Evolutionary conservation across 1,140 invertebrate species (phyloP), one percentile per base, ranked within the genome.

Genomic region (Drosophila sucinea): DNA sequence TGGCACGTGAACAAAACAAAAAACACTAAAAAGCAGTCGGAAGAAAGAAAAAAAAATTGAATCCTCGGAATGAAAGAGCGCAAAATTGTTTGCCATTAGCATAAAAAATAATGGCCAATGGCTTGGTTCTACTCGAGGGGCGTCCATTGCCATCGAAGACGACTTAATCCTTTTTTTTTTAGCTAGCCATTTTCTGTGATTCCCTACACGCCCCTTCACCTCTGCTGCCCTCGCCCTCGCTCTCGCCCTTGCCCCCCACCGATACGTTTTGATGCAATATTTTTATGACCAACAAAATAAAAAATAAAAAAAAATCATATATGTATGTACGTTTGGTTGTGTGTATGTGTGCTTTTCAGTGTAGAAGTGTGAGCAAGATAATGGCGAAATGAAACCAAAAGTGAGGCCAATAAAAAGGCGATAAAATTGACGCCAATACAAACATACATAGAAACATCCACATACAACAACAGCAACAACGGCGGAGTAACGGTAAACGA

Each of bases 361-460:
- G 67, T 57, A 57, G 71, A 55, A 38, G 40, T 57, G 80, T 67
- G 72, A 65, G 60, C 56, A 65, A 64, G 77, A 79, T 79, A 79
- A 73, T 79, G 73, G 73, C 70, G 55, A 77, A 90, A 85, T 81
- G 85, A 84, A 77, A 85, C 81, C 81, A 73, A 76, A 85, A 86
- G 78, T 85, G 86, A 90, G 82, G 78, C 85, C 89, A 89, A 89
- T 90, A 89, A 90, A 90, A 85, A 67, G 78, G 86, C 78, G 82
- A 90, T 85, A 90, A 89, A 89, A 81, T 79, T 85, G 81, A 81
- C 74, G 87, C 74, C 79, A 77, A 82, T 71, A 79, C 73, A 51
- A 47, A 47, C 44, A 47, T 7, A 51, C 44, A 27, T 5, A 51
- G 6, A 51, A 27, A 51, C 44, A 38, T 38, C 6, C 7, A 25